A percentile compares a stretch with the other conserved stretches of the same genome.
These are phyloP conservation scores for Hydrocynus forskahlii DNA, from an alignment of 2,797 vertebrate species.

Conservation along the genomic window DNA sequence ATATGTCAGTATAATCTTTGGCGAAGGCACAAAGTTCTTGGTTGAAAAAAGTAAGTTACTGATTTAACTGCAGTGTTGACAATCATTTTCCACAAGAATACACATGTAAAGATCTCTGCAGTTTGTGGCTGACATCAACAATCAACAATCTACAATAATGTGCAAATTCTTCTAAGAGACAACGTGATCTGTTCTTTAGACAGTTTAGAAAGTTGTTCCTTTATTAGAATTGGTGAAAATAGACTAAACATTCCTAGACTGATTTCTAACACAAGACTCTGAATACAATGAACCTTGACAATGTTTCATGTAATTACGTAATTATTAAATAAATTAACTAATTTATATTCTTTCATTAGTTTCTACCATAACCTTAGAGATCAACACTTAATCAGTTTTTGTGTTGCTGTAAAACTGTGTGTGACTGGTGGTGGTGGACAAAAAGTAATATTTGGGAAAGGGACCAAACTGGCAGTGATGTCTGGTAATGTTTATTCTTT, in stretches of 20 bases:
- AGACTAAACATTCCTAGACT: no score
- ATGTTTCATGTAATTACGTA: not conserved
- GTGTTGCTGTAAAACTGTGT: no score
- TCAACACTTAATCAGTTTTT: no score
- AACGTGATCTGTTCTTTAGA: no score
- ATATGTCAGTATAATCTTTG: conserved; percentile 58
- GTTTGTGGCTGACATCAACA: not conserved
- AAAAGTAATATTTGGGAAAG: not conserved
- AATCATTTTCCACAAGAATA: not conserved
- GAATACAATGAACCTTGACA: not conserved
- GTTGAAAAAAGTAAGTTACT: conserved; percentile 61
- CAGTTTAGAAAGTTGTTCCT: no score
- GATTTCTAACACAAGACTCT: no score
- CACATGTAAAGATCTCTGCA: not conserved
- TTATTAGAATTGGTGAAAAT: no score
- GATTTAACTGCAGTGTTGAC: not conserved
- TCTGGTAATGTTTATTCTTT: no score
- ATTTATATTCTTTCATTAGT: no score
- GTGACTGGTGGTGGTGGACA: not conserved
- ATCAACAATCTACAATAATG: not conserved
- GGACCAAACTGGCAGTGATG: not conserved
- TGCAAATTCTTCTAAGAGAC: not conserved
- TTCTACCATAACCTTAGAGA: no score
- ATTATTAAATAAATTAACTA: not conserved
- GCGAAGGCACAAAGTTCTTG: conserved; percentile 55